phyloP scores from a whole-genome alignment of 2,113 vertebrate species.

The Eulemur macaco region DNA sequence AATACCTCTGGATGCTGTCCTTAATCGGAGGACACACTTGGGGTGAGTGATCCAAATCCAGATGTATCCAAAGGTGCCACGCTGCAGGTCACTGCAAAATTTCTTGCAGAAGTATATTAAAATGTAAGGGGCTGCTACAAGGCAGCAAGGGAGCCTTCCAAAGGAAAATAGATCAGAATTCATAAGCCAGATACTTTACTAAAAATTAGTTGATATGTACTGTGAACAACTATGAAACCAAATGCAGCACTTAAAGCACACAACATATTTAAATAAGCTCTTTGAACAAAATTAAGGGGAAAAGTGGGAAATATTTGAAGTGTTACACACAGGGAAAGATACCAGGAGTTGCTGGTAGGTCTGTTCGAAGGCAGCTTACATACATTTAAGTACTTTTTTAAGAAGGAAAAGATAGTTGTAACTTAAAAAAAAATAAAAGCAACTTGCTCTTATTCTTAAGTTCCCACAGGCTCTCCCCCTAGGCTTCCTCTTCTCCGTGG shows the following conservation, averaged over 20 bases:
- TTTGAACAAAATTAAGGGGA: neutral
- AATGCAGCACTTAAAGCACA: neutral
- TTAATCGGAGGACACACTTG: neutral
- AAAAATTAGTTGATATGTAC: conserved; percentile 5
- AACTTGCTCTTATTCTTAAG: neutral
- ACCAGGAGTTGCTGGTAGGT: neutral
- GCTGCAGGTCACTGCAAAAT: neutral
- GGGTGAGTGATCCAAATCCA: neutral
- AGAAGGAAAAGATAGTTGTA: conserved; percentile 13
- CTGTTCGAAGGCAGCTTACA: neutral
- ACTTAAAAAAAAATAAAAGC: conserved; percentile 1
- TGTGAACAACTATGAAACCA: neutral
- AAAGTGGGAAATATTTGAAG: neutral
- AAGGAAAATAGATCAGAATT: neutral
- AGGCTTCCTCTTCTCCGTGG: conserved; percentile 41
- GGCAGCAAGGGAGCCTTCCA: neutral
- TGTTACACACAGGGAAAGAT: neutral
- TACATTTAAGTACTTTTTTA: neutral
- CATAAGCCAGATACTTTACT: neutral
- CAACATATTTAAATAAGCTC: neutral
- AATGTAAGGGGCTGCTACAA: neutral
- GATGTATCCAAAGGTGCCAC: neutral
- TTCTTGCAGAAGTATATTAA: neutral
- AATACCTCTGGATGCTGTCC: neutral
- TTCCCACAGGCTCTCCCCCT: neutral